Base-by-base conservation (phyloP, 2,797 vertebrate genomes). In the Melanotaenia maccullochi region DNA sequence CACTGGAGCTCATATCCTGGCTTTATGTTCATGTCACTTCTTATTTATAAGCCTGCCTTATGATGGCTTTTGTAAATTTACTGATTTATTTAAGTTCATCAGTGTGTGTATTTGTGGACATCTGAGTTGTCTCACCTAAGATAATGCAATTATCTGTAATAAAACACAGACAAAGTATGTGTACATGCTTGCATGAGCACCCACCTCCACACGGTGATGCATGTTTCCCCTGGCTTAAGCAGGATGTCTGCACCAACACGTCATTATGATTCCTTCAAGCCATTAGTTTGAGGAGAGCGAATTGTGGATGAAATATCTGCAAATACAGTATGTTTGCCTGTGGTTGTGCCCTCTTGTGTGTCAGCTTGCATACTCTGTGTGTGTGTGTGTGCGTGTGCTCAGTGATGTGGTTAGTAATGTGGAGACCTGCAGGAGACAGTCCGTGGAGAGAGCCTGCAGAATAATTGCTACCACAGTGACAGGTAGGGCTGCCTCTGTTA, bases 401-500 rank as follows among this genome's bases (percentile, higher is more conserved):
- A 85, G 82, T 88, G 89, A 91, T 92, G 90, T 92, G 90, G 85
- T 93, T 91, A 89, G 89, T 90, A 91, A 93, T 92, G 85, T 88
- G 88, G 73, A 86, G 89, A 90, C 90, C 89, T 92, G 90, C 88
- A 90, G 92, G 90, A 92, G 90, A 88, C 71, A 73, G 90, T 91
- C 91, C 68, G 18, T 85, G 77, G 91, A 92, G 91, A 84, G 85
- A 91, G 86, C 91, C 91, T 90, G 88, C 86, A 91, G 88, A 90
- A 92, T 94, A 93, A 94, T 93, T 94, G 91, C 93, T 92, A 88
- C 91, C 85, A 90, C 87, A 85, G 85, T 94, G 93, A 94, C 93
- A 94, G 93, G 92, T 93, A 92, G 89, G 89, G 84, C 91, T 91
- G 85, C 81, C 75, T 90, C 90, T 92, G 89, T 91, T 90, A 91